phyloP scores from a whole-genome alignment of 2,797 vertebrate genomes.

The Lerista edwardsae region DNA sequence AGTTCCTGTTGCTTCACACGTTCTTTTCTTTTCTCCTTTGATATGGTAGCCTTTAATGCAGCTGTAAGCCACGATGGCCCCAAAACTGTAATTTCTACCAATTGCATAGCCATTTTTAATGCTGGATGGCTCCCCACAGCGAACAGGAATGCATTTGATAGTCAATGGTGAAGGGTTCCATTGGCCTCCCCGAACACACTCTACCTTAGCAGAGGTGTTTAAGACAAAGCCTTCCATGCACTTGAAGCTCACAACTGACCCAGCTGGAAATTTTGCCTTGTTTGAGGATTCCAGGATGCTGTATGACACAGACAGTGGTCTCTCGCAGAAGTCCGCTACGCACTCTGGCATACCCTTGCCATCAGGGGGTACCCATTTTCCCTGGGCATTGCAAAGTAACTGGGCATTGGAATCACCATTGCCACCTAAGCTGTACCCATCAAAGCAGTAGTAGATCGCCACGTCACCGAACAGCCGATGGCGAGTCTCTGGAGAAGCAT shows the following conservation, averaged over 20 bases:
- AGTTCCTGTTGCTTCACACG: slow-evolving; percentile 91
- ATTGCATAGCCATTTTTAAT: slow-evolving; percentile 90
- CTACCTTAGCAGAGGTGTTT: slow-evolving; percentile 89
- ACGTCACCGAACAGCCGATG: slow-evolving; percentile 93
- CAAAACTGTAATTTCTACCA: slow-evolving; percentile 93
- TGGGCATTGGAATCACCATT: slow-evolving; percentile 83
- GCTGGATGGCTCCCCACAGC: slow-evolving; percentile 88
- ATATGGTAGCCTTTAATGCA: slow-evolving; percentile 93
- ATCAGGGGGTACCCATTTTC: slow-evolving; percentile 89
- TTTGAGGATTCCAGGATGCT: slow-evolving; percentile 90
- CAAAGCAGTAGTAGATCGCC: slow-evolving; percentile 93
- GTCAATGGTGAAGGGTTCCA: slow-evolving; percentile 89
- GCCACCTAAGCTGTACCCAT: slow-evolving; percentile 87
- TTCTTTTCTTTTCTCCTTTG: slow-evolving; percentile 93
- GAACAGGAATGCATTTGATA: slow-evolving; percentile 90
- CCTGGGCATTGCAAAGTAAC: slow-evolving; percentile 90
- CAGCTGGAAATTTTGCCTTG: slow-evolving; percentile 90
- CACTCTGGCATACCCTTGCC: slow-evolving; percentile 85
- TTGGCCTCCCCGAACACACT: slow-evolving; percentile 89
- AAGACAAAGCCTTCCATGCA: slow-evolving; percentile 95
- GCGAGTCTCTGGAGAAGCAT: slow-evolving; percentile 89
- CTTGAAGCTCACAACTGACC: slow-evolving; percentile 91
- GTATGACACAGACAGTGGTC: slow-evolving; percentile 84
- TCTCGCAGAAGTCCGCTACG: slow-evolving; percentile 94
- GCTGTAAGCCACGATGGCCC: slow-evolving; percentile 93